Evolutionary conservation across 1,140 invertebrate species (phyloP), one percentile per base, ranked within the genome.

Genomic region (Drosophila sproati): DNA sequence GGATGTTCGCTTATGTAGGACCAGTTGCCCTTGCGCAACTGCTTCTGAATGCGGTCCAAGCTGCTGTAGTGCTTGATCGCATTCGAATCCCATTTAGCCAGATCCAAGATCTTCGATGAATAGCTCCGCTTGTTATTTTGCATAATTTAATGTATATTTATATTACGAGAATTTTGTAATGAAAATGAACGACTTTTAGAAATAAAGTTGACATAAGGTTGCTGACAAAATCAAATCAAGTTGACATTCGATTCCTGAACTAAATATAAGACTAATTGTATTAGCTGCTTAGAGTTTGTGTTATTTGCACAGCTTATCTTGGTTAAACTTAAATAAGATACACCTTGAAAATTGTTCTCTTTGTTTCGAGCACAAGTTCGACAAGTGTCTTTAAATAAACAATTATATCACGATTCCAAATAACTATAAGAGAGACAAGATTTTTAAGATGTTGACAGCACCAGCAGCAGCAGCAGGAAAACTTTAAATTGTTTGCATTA

Each of bases 11-110:
- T 73, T 2, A 87, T 61, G 29, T 87, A 87, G 2, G 62, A 31
- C 80, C 83, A 87, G 55, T 83, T 88, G 3, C 70, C 80, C 12
- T 48, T 63, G 0, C 80, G 80, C 5, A 87, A 20, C 12, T 87
- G 62, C 34, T 80, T 80, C 51, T 88, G 83, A n/a, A 87, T 87
- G 12, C 64, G 56, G 2, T 50, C 41, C 41, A 89, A 59, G 2
- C 34, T 60, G 5, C 28, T 62, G 45, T 87, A 87, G 5, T 82
- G 28, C 7, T 35, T 52, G 20, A 87, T 87, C 5, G 64, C 85
- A 50, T 34, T 31, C 5, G 83, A 77, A 5, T 87, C 61, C 83
- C 83, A 87, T 39, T 72, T 73, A 1, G 83, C 85, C 6, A 77
- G 45, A 67, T 87, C 83, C 62, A 75, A 62, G 12, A 83, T 52